Conservation (phyloP, 2,888 invertebrate species). For the Auanema sp. region DNA sequence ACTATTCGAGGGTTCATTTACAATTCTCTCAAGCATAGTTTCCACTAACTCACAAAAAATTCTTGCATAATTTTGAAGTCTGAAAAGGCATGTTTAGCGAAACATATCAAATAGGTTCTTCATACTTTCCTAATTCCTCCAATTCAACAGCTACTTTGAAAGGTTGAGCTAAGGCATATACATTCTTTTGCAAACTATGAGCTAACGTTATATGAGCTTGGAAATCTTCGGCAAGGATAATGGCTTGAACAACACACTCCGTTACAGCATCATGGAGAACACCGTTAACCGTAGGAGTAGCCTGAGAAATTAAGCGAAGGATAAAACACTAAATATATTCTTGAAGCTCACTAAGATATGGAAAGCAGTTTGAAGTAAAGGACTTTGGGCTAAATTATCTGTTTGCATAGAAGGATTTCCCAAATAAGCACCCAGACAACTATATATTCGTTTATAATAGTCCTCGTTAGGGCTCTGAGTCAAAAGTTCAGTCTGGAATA, state of each 20-base stretch:
- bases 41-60: constrained; percentile 93
- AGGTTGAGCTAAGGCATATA: constrained; percentile 79
- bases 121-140: constrained; percentile 84
- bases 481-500: constrained; percentile 18
- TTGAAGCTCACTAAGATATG: constrained; percentile 69
- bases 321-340: background rate
- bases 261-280: constrained; percentile 83
- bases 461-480: constrained; percentile 26
- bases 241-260: constrained; percentile 41
- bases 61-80: constrained; percentile 86
- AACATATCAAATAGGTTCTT: background rate
- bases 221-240: constrained; percentile 63
- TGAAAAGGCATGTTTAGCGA: constrained; percentile 56
- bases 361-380: constrained; percentile 65
- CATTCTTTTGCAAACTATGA: constrained; percentile 71
- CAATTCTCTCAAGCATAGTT: constrained; percentile 82
- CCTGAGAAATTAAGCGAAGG: constrained; percentile 50
- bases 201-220: constrained; percentile 76
- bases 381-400: constrained; percentile 71
- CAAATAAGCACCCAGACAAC: constrained; percentile 88
- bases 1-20: constrained; percentile 64
- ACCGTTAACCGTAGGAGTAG: constrained; percentile 62
- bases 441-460: constrained; percentile 30
- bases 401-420: constrained; percentile 80
- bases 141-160: constrained; percentile 88